Conservation (phyloP, 2,797 vertebrate species). For the Catostomus latipinnis region DNA sequence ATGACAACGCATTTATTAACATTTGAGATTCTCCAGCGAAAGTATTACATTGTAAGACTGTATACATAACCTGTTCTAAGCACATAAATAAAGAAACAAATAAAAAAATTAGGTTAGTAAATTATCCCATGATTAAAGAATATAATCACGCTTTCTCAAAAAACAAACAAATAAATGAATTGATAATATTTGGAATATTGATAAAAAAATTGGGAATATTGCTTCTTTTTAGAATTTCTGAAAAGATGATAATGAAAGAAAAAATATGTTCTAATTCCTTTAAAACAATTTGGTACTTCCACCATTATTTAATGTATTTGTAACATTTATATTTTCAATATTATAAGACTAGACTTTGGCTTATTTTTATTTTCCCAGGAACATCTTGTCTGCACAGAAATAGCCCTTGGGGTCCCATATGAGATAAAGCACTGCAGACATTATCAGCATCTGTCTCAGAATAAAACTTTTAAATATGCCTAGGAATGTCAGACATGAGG, state of each 20-base stretch:
- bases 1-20: too few relatives aligned
- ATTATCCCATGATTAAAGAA: background rate
- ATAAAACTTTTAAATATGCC: slow-evolving; percentile 13
- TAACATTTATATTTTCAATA: background rate
- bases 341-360: background rate
- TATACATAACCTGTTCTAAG: too few relatives aligned
- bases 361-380: slow-evolving; percentile 19
- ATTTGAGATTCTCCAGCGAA: too few relatives aligned
- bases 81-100: background rate
- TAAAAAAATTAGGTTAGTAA: background rate
- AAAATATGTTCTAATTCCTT: background rate
- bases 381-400: slow-evolving; percentile 18
- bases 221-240: background rate
- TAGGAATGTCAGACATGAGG: slow-evolving; percentile 4
- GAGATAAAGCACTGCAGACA: slow-evolving; percentile 14
- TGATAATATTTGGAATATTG: too few relatives aligned
- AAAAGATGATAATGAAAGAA: background rate
- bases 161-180: too few relatives aligned
- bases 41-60: too few relatives aligned
- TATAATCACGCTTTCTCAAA: too few relatives aligned
- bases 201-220: too few relatives aligned
- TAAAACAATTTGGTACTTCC: background rate
- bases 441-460: slow-evolving; percentile 22
- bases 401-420: slow-evolving; percentile 15
- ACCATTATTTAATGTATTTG: too few relatives aligned